phyloP scores from a whole-genome alignment of 2,888 invertebrate genomes.

The Drosophila antonietae region DNA sequence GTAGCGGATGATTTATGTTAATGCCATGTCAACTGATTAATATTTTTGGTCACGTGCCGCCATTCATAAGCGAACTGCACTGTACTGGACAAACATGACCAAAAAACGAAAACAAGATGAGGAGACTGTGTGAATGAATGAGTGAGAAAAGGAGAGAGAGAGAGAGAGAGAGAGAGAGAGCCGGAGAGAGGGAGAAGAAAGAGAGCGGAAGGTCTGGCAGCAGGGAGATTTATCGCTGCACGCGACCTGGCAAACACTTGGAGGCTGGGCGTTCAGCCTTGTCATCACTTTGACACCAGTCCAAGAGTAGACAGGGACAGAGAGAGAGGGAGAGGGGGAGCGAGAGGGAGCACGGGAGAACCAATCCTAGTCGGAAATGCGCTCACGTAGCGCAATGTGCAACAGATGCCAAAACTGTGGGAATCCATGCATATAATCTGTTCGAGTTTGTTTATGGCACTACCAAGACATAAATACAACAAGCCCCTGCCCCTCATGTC shows the following conservation, averaged over 20 bases:
- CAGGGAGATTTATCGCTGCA: conserved; percentile 53
- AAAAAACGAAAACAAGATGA: conserved; percentile 9
- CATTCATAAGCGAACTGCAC: conserved; percentile 52
- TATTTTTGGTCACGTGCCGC: conserved; percentile 83
- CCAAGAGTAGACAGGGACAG: neutral
- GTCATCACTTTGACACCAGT: conserved; percentile 58
- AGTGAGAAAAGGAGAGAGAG: conserved; percentile 9
- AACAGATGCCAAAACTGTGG: conserved; percentile 65
- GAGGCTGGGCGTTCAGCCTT: conserved; percentile 38
- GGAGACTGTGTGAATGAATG: neutral
- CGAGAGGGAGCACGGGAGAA: neutral
- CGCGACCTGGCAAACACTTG: conserved; percentile 56
- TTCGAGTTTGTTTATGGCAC: conserved; percentile 54
- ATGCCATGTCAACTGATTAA: conserved; percentile 82
- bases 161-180: conserved; percentile 1
- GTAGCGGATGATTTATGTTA: conserved; percentile 82
- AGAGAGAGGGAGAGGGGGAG: neutral
- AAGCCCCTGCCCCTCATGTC: conserved; percentile 1
- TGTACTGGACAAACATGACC: conserved; percentile 38
- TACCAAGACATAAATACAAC: conserved; percentile 56
- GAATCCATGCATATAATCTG: conserved; percentile 51
- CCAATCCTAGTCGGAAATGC: conserved; percentile 54
- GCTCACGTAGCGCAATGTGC: conserved; percentile 67
- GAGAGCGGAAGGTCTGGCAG: conserved; percentile 15
- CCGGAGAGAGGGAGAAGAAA: neutral